phyloP scores from a whole-genome alignment of 2,888 invertebrate species.

The Trilocha varians region DNA sequence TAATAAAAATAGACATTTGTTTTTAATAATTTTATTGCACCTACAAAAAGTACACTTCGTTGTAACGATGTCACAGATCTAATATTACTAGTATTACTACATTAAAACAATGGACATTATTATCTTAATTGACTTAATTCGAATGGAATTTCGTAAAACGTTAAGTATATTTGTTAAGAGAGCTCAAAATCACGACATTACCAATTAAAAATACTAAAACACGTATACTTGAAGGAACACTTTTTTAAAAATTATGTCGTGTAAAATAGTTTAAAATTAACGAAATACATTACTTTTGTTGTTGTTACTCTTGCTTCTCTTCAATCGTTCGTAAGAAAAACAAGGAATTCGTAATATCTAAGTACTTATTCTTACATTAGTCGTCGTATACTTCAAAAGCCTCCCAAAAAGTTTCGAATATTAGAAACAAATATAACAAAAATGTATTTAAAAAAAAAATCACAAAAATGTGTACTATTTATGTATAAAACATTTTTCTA shows the following conservation, averaged over 20 bases:
- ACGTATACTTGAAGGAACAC: no score
- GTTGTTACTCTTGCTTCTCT: not conserved
- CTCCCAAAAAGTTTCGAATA: slow-evolving; percentile 62
- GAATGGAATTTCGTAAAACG: not conserved
- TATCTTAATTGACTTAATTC: not conserved
- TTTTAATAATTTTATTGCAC: slow-evolving; percentile 68
- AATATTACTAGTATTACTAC: slow-evolving; percentile 35
- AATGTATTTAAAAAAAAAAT: slow-evolving; percentile 41
- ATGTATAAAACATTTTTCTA: slow-evolving; percentile 20
- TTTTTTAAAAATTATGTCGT: not conserved
- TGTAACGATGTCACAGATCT: slow-evolving; percentile 20
- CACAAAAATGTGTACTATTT: slow-evolving; percentile 43
- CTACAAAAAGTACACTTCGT: slow-evolving; percentile 69
- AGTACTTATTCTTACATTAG: slow-evolving; percentile 68
- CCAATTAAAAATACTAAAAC: no score
- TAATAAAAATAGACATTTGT: slow-evolving; percentile 25
- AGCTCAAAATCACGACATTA: not conserved
- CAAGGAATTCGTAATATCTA: slow-evolving; percentile 67
- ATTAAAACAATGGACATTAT: not conserved
- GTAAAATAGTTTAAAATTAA: not conserved
- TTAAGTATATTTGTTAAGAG: not conserved
- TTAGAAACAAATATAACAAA: slow-evolving; percentile 39
- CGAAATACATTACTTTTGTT: not conserved
- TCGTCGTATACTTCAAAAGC: slow-evolving; percentile 71
- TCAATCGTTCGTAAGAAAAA: slow-evolving; percentile 40